phyloP scores from a whole-genome alignment of 2,797 vertebrate species.

The Craterocephalus amniculus region DNA sequence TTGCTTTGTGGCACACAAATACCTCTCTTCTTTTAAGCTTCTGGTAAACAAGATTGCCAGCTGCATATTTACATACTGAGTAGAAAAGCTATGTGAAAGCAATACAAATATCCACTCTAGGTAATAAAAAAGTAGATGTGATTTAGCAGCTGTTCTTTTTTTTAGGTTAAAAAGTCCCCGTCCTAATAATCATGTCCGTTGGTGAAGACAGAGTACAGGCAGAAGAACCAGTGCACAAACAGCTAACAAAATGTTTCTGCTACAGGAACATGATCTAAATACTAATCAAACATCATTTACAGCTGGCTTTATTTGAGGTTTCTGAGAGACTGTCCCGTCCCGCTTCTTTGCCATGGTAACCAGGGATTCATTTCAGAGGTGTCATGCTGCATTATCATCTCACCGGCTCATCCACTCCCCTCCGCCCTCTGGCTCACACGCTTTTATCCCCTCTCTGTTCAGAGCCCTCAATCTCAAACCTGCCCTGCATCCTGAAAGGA shows the following conservation, averaged over 20 bases:
- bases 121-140: neutral
- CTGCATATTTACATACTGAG: conserved; percentile 51
- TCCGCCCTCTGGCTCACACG: conserved; percentile 77
- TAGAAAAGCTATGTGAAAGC: conserved; percentile 20
- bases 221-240: conserved; percentile 40
- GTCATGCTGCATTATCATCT: conserved; percentile 99
- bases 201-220: conserved; percentile 36
- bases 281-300: conserved; percentile 99
- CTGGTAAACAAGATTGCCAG: conserved; percentile 56
- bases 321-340: conserved; percentile 91
- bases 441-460: conserved; percentile 73
- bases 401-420: conserved; percentile 90
- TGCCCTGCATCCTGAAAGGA: conserved; percentile 70
- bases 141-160: neutral
- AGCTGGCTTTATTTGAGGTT: conserved; percentile 95
- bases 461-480: conserved; percentile 74
- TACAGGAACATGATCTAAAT: conserved; percentile 97
- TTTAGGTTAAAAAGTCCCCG: neutral
- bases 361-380: conserved; percentile 99
- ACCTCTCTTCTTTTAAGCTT: conserved; percentile 48
- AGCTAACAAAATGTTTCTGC: conserved; percentile 81
- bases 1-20: conserved; percentile 49
- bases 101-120: neutral
- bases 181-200: neutral
- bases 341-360: conserved; percentile 97